Base-by-base conservation (phyloP, 2,888 invertebrate species). In the Clistopyga incitator region DNA sequence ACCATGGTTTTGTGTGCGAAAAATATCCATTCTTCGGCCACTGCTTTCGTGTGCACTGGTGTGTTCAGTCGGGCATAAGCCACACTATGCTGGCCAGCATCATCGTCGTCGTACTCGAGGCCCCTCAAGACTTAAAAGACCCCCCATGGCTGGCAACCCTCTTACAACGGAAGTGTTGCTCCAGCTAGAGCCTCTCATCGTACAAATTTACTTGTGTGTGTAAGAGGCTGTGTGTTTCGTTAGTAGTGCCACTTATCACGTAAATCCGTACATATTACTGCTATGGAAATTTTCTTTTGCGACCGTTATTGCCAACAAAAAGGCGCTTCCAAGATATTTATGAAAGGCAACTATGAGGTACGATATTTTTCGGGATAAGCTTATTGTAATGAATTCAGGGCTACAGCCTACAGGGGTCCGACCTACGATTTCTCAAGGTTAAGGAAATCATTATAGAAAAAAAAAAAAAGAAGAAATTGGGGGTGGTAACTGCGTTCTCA, bases 111-210 rank as follows among this genome's bases (percentile, higher is more conserved):
- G 78, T 34, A 59, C 75, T 81, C 65, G 65, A 79, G 68, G 64
- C 47, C 81, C 74, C 78, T 64, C 81, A 81, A 78, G 70, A 78
- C 81, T 84, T 59, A 77, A 83, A 83, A 80, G 80, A 80, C 83
- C 56, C 64, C 74, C 52, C 59, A 68, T 78, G 72, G 54, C 29
- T 75, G 18, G 54, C 78, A 75, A 75, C 78, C 74, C 78, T 78
- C 78, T 50, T 50, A 29, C 84, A 42, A 64, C 78, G 78, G 65
- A 84, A 84, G 81, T 84, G 84, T 84, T 84, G 84, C 84, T 84
- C 42, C 78, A 75, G 78, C 78, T 78, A 64, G 50, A 50, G 81
- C 72, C 61, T 68, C 68, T 56, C 15, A 74, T 64, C 68, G 45
- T 64, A 52, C 71, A 67, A 67, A 42, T 75, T 47, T 52, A 59